Evolutionary conservation across 53 echinoderm and acorn worm species (phyloP).

Genomic region (Temnopleurus reevesii): DNA sequence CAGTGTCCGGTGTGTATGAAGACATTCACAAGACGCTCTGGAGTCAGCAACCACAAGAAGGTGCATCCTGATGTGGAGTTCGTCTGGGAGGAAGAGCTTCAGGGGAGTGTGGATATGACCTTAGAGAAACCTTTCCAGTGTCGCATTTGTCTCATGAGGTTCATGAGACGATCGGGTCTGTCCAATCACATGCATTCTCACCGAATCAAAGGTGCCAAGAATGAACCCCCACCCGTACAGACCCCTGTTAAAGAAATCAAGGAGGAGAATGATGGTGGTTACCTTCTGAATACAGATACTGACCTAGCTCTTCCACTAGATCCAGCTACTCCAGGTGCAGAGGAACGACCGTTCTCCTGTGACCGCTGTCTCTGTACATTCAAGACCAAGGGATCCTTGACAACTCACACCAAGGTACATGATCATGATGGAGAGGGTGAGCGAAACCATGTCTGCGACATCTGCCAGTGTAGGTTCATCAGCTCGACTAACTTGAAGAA

Average conservation of each 20-base stretch:
- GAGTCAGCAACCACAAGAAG: conserved; percentile 46
- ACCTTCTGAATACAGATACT: not conserved
- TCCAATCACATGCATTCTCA: conserved; percentile 56
- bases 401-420: conserved; percentile 38
- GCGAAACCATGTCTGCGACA: conserved; percentile 25
- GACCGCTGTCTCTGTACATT: conserved; percentile 36
- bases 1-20: conserved; percentile 44
- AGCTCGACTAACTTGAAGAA: conserved; percentile 35
- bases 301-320: not conserved
- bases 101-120: not conserved
- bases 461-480: conserved; percentile 38
- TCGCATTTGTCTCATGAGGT: conserved; percentile 7
- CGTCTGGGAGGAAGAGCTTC: conserved; percentile 30
- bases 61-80: conserved; percentile 48
- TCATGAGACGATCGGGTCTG: conserved; percentile 22
- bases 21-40: conserved; percentile 40
- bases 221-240: not conserved
- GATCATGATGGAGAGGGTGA: not conserved
- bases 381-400: conserved; percentile 41
- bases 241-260: not conserved
- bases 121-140: conserved; percentile 5
- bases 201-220: conserved; percentile 13
- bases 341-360: conserved; percentile 35
- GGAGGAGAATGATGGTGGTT: not conserved
- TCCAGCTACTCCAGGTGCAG: not conserved